phyloP scores from a whole-genome alignment of 2,797 vertebrate genomes.

The Vultur gryphus region DNA sequence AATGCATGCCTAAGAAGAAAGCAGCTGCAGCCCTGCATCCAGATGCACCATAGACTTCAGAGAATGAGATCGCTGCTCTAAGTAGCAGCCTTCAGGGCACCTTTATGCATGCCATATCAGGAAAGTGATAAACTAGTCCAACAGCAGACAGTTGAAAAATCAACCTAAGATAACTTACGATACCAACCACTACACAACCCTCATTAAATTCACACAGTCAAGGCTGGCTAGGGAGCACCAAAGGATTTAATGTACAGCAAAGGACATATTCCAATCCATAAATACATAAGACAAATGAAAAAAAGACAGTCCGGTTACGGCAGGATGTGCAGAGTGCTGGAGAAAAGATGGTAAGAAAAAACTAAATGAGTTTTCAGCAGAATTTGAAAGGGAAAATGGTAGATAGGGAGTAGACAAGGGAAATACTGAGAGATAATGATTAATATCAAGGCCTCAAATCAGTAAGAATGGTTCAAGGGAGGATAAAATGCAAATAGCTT shows the following conservation, averaged over 20 bases:
- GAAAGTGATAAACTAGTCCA: neutral
- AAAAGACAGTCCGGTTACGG: neutral
- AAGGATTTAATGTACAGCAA: slow-evolving; percentile 28
- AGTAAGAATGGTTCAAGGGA: neutral
- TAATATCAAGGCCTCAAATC: neutral
- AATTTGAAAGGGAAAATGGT: neutral
- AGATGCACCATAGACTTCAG: neutral
- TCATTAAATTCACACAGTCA: slow-evolving; percentile 16
- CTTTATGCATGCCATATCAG: neutral
- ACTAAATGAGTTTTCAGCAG: neutral
- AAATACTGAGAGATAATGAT: neutral
- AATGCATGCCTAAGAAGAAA: neutral
- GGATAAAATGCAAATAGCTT: neutral
- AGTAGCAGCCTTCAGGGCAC: neutral
- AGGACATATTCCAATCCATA: neutral
- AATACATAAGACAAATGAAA: slow-evolving; percentile 6
- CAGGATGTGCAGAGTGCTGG: neutral
- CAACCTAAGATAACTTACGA: neutral
- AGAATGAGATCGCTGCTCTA: neutral
- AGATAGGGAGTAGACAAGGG: neutral
- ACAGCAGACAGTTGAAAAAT: neutral
- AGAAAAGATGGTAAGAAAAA: neutral
- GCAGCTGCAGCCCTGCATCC: neutral
- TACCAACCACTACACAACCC: neutral
- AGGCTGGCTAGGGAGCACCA: neutral